Evolutionary conservation across 2,797 vertebrate species (phyloP), one percentile per base, ranked within the genome.

Genomic region (Spea hammondii): DNA sequence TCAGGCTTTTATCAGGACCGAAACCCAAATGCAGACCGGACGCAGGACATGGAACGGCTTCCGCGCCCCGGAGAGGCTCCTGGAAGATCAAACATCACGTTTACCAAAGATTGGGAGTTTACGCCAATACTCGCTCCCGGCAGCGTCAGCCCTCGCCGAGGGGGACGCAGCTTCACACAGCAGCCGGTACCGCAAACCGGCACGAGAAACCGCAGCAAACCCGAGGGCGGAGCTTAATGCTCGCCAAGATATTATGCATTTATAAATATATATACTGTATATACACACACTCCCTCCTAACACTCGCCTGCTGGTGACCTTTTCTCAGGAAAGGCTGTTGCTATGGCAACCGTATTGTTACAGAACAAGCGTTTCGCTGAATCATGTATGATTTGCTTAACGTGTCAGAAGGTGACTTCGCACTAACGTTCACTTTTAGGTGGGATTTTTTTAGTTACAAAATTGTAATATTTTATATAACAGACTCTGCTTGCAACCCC

Each of bases 221-320:
- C 87, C 81, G 83, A 65, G 70, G 82, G 76, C 77, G 82, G 86
- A 84, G 83, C 85, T 86, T 85, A 77, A 76, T 79, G 85, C 85
- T 88, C 85, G 75, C 83, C 78, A 83, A 78, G 83, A 83, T 85
- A 84, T 85, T 85, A 87, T 83, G 86, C 68, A 70, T 84, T 85
- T 77, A 76, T 79, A 82, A 46, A 84, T 74, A 70, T 83, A 70
- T 83, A 88, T 89, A 87, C 84, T 87, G 88, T 32, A 32, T 3
- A 32, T 32, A 3, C 32, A 32, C 32, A 32, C 32, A 32, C 32
- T 32, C 32, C 32, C 32, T 32, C 32, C 32, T 32, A 92, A 93
- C 92, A 90, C 91, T 90, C 91, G 94, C 92, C 92, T 81, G 88
- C 93, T 90, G 89, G 90, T 96, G 95, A 99, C 95, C 96, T 98